These are phyloP conservation scores for Babyrousa celebensis DNA, from an alignment of 2,797 vertebrate genomes.

Conservation along the genomic window DNA sequence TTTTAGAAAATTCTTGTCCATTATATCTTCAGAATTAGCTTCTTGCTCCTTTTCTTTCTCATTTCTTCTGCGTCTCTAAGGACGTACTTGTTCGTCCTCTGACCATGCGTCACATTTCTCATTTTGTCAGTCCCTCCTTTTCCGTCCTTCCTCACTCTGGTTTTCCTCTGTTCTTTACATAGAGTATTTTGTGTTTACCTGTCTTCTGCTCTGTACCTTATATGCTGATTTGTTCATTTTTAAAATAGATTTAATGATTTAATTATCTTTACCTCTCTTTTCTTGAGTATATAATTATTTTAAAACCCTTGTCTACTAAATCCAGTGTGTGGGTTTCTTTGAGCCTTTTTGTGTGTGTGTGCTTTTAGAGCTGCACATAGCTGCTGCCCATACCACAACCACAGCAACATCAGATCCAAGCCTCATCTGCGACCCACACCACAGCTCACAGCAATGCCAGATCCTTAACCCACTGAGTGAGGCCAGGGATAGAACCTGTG, in stretches of 20 bases:
- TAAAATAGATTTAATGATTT: background rate
- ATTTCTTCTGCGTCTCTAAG: background rate
- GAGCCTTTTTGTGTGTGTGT: background rate
- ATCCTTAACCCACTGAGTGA: too few species aligned
- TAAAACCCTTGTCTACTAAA: background rate
- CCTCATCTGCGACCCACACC: too few species aligned
- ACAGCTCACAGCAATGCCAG: too few species aligned
- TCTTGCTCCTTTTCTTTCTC: background rate
- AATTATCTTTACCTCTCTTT: background rate
- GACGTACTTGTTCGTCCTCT: background rate
- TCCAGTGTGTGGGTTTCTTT: background rate
- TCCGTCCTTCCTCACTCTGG: background rate
- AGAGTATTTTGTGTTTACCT: background rate
- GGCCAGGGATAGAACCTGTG: too few species aligned
- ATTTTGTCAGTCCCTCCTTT: background rate
- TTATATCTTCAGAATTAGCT: background rate
- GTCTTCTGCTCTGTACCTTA: background rate
- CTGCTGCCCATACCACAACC: too few species aligned
- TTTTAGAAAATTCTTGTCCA: slow-evolving; percentile 1
- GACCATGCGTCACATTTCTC: background rate
- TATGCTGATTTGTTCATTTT: background rate
- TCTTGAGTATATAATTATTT: background rate
- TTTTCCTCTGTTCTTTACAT: background rate
- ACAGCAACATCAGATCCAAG: too few species aligned
- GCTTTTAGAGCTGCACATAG: too few species aligned